Percentiles rank a stretch among this genome's conserved stretches.
Evolutionary conservation across 1,140 invertebrate species (phyloP).

Genomic region (Brachionus plicatilis): DNA sequence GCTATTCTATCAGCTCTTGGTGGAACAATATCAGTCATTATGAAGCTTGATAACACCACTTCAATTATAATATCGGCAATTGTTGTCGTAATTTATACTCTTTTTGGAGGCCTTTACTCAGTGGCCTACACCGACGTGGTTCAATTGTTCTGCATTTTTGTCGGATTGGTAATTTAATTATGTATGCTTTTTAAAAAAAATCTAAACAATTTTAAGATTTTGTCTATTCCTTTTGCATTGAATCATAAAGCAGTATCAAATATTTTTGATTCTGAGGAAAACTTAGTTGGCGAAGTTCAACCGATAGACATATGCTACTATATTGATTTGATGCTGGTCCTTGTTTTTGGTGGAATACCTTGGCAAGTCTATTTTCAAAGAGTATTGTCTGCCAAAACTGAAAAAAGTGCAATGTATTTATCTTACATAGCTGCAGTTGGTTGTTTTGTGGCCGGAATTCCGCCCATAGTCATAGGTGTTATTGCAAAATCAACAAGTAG

Average conservation of each 20-base stretch:
- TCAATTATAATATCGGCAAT: conserved; percentile 89
- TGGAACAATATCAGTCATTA: conserved; percentile 88
- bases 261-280: conserved; percentile 67
- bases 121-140: conserved; percentile 98
- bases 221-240: conserved; percentile 94
- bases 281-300: conserved; percentile 76
- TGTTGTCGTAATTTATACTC: conserved; percentile 92
- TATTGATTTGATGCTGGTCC: conserved; percentile 79
- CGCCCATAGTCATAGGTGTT: conserved; percentile 88
- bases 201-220: conserved; percentile 64
- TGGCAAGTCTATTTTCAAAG: conserved; percentile 99
- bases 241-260: conserved; percentile 72
- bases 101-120: conserved; percentile 92
- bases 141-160: conserved; percentile 95
- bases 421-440: conserved; percentile 93
- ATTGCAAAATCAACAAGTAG: conserved; percentile 87
- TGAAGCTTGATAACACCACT: conserved; percentile 83
- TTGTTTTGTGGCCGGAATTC: conserved; percentile 91
- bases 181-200: background rate
- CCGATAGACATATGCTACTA: conserved; percentile 72
- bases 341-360: conserved; percentile 93
- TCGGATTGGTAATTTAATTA: conserved; percentile 66
- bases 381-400: conserved; percentile 88
- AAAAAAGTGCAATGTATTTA: conserved; percentile 79
- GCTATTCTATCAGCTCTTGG: conserved; percentile 89